Evolutionary conservation across 2,888 invertebrate genomes (phyloP).

Genomic region (Microchrysa polita): DNA sequence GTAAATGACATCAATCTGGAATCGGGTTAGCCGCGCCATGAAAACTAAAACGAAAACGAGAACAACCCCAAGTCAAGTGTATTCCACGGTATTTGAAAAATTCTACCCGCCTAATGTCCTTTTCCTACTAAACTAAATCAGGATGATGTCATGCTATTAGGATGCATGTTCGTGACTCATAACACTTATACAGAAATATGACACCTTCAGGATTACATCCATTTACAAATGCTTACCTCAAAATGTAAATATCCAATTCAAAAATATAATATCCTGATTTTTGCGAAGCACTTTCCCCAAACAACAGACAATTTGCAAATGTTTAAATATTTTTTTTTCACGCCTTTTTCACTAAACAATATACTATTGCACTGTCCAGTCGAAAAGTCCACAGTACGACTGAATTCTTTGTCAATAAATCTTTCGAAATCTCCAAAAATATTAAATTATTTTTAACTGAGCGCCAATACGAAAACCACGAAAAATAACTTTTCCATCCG

Average conservation of each 20-base stretch:
- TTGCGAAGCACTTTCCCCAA: neutral
- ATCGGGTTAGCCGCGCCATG: no score
- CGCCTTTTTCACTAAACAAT: neutral
- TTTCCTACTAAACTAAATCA: neutral
- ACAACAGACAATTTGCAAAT: neutral
- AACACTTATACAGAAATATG: neutral
- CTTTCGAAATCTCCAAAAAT: slow-evolving; percentile 21
- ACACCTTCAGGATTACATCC: neutral
- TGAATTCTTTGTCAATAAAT: slow-evolving; percentile 21
- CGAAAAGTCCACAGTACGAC: neutral
- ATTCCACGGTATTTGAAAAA: neutral
- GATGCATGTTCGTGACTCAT: slow-evolving; percentile 31
- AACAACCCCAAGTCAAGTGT: neutral
- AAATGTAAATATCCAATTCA: no score
- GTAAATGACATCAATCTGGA: no score
- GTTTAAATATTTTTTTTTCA: neutral
- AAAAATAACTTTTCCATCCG: slow-evolving; percentile 8
- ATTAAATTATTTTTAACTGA: slow-evolving; percentile 27
- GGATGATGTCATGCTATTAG: slow-evolving; percentile 33
- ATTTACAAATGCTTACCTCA: no score
- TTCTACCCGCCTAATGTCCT: neutral
- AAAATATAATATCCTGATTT: no score
- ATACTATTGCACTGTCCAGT: neutral
- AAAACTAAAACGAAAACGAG: no score
- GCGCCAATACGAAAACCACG: neutral